Base-by-base conservation (phyloP, 2,888 invertebrate genomes). In the Hirtodrosophila confusa region DNA sequence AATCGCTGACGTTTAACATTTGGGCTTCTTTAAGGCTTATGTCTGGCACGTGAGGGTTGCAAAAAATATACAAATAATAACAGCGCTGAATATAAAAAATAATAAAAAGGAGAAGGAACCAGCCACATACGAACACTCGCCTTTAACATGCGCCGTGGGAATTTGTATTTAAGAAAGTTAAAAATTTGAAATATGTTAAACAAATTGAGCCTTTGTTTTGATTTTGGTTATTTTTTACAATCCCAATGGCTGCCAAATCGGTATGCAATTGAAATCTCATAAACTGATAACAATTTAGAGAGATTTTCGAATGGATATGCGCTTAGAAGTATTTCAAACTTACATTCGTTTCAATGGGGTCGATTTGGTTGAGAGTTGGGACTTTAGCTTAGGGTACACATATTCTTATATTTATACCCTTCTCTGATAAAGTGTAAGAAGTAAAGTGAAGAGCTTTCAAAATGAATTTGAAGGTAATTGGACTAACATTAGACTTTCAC, bases 1-100 rank as follows among this genome's bases (percentile, higher is more conserved):
- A 89, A 91, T 91, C 88, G 78, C 68, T 68, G 82, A 48, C 82
- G 49, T 79, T 87, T 82, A 79, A 65, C 80, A 55, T 70, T 64
- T 60, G 73, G 58, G 60, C 66, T 73, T 49, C 67, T 66, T 79
- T 61, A 64, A 70, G 73, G 49, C 65, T 78, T 76, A 76, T 56
- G 75, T 12, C 65, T 64, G 43, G 62, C 62, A 78, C 76, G 68
- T 78, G 78, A 78, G 75, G 78, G 75, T 78, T 70, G 67, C 37
- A 9, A 39, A 45, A 37, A 6, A 45, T 9, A 24, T 9, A 27
- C 35, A 37, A 36, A 31, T 6, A 53, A 43, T 6, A 33, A 44
- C 17, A 37, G 23, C 41, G 23, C 17, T 17, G 17, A 27, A 12
- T 29, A 31, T n/a, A 45, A 31, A 45, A 41, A 49, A 6, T 5